Base-by-base conservation (phyloP, 2,797 vertebrate species). In the Morus bassanus region DNA sequence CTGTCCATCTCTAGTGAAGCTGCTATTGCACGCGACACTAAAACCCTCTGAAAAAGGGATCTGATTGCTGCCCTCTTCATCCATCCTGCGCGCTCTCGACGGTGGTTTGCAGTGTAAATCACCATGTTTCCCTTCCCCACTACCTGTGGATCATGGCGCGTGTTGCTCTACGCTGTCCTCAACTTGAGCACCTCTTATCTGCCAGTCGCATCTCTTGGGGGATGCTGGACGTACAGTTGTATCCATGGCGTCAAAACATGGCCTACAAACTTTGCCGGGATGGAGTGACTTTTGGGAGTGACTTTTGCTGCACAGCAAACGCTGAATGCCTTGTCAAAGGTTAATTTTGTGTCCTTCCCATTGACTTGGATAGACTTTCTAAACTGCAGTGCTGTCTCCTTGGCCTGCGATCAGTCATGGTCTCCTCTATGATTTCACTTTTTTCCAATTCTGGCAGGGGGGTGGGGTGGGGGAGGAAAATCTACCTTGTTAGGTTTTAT, bases 61-160 rank as follows among this genome's bases (percentile, higher is more conserved):
- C n/a, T 60, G n/a, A 48, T 33, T 61, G 27, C n/a, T 53, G 53
- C 56, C 31, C 12, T 60, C 59, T 85, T 75, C 75, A 78, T 59
- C 57, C 37, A 28, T 77, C 56, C 43, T 41, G 9, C 5, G 7
- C 0, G 1, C 8, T 1, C 24, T 54, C 64, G 9, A 2, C 1
- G 30, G 39, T 65, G 48, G 28, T 67, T 56, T 69, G 61, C 60
- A 18, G 50, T 3, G 17, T 39, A 33, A 57, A 64, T 43, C 27
- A 18, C 59, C 10, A 1, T 3, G 11, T n/a, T 81, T 74, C 53
- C 69, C 33, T 35, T 81, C 37, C 37, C 27, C 10, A 1, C 39
- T 56, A 0, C 13, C 43, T 37, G 43, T 41, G 53, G 56, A 88
- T 48, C 28, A 14, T 0, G 12, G 41, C 0, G 0, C 8, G 9